phyloP scores from a whole-genome alignment of 1,140 invertebrate species.

The Magallana angulata region DNA sequence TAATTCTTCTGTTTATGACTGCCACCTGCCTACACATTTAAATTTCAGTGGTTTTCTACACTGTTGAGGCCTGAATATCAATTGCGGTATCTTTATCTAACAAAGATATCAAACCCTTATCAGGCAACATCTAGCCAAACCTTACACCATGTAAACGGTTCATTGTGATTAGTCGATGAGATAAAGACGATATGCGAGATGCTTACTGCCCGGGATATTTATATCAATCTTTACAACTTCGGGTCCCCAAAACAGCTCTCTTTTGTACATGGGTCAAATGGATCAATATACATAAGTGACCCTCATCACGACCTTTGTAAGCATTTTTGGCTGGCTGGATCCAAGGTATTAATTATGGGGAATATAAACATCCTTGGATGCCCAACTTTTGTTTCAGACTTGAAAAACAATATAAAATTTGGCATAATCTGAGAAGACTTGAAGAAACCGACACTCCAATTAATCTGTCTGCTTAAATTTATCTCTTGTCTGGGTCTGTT shows the following conservation, averaged over 20 bases:
- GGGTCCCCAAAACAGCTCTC: background rate
- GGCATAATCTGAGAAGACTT: constrained; percentile 27
- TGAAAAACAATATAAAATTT: constrained; percentile 28
- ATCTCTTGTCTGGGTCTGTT: constrained; percentile 24
- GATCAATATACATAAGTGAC: background rate
- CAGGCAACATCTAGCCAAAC: background rate
- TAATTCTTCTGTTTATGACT: no score
- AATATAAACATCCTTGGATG: constrained; percentile 9
- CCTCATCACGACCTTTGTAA: constrained; percentile 11
- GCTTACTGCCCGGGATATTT: constrained; percentile 10
- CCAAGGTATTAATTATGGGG: constrained; percentile 1
- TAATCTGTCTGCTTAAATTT: constrained; percentile 29
- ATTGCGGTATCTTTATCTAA: constrained; percentile 16
- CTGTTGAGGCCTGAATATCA: background rate
- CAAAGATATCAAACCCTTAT: constrained; percentile 35
- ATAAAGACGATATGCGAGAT: background rate
- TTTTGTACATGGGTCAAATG: constrained; percentile 20
- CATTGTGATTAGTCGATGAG: constrained; percentile 5
- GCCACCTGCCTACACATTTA: constrained; percentile 25
- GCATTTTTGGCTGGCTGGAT: constrained; percentile 2
- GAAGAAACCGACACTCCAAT: constrained; percentile 13
- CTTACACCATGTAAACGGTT: constrained; percentile 18
- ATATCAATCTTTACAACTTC: background rate
- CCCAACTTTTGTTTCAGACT: constrained; percentile 1
- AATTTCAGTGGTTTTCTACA: constrained; percentile 1